phyloP scores from a whole-genome alignment of 35 echinoderm and acorn worm genomes.

The Ptychodera flava region DNA sequence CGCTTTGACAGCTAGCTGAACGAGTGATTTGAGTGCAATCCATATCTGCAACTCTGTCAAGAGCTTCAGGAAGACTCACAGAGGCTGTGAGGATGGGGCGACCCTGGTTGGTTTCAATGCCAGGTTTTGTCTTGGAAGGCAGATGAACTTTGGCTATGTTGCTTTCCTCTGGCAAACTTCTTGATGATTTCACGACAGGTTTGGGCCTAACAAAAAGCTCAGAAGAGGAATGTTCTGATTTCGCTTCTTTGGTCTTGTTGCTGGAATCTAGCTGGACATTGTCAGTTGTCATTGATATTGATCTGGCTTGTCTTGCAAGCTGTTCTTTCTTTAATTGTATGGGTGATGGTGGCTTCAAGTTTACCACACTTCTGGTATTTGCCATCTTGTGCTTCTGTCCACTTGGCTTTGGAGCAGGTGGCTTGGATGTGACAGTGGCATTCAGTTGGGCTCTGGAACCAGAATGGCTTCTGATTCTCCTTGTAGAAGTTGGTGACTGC shows the following conservation, averaged over 20 bases:
- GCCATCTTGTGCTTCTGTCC: background rate
- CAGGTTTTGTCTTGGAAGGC: background rate
- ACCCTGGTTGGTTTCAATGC: background rate
- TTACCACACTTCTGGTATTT: background rate
- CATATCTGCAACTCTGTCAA: background rate
- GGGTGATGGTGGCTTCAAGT: background rate
- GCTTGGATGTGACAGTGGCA: background rate
- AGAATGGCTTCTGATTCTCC: too few species aligned
- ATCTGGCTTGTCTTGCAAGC: background rate
- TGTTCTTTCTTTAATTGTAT: background rate
- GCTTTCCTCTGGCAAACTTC: background rate
- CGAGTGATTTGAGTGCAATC: background rate
- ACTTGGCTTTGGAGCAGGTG: background rate
- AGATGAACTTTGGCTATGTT: background rate
- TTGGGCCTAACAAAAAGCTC: background rate
- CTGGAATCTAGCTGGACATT: background rate
- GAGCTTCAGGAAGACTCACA: background rate
- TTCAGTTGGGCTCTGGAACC: too few species aligned
- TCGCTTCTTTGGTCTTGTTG: background rate
- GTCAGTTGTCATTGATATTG: background rate
- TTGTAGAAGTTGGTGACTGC: background rate
- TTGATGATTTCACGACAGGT: background rate
- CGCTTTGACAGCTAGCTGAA: background rate
- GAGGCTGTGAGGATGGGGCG: background rate
- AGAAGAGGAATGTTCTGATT: background rate